Evolutionary conservation across 53 echinoderm and acorn worm genomes (phyloP).

Genomic region (Luidia sarsii): DNA sequence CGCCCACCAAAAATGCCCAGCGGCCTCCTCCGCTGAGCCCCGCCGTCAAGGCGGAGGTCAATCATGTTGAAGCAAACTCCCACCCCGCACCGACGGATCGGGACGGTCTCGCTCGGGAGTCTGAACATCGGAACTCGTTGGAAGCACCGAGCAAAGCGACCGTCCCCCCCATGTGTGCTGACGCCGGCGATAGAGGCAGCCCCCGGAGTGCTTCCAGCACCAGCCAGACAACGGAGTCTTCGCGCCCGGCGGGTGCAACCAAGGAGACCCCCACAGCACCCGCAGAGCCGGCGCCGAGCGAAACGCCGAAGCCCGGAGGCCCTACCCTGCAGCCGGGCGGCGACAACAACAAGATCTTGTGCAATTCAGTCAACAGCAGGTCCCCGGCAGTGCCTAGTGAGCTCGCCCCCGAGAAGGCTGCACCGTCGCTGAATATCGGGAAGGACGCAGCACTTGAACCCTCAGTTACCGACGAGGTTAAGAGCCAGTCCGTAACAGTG

Average conservation of each 20-base stretch:
- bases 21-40: too few relatives aligned
- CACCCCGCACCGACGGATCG: too few relatives aligned
- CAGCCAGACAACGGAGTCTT: too few relatives aligned
- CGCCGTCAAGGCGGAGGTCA: slow-evolving; percentile 11
- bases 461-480: too few relatives aligned
- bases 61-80: background rate
- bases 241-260: too few relatives aligned
- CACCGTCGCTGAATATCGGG: too few relatives aligned
- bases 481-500: too few relatives aligned
- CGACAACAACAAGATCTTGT: slow-evolving; percentile 17
- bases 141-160: background rate
- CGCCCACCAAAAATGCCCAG: background rate
- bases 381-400: slow-evolving; percentile 14
- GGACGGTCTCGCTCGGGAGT: too few relatives aligned
- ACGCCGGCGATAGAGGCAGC: background rate
- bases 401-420: background rate
- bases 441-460: too few relatives aligned
- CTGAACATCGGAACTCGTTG: background rate
- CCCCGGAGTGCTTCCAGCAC: background rate
- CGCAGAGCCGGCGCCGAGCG: background rate
- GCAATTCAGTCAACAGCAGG: slow-evolving; percentile 14
- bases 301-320: background rate
- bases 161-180: background rate
- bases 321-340: background rate
- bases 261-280: too few relatives aligned